Base-by-base conservation (phyloP, 1,140 invertebrate genomes). In the Onthophagus taurus region DNA sequence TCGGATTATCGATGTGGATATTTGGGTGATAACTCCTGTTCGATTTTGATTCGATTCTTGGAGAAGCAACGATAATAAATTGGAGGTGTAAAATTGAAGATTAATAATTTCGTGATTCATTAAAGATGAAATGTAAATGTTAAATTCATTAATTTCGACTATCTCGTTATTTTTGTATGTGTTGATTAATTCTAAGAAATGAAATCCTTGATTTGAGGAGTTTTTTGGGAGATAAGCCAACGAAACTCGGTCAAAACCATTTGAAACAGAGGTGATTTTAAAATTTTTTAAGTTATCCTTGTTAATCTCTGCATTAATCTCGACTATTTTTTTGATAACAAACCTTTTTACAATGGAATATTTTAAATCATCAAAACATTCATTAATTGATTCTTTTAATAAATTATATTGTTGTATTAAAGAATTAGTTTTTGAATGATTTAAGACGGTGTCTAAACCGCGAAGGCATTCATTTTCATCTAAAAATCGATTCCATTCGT, bases 401-500 rank as follows among this genome's bases (percentile, higher is more conserved):
- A 76, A 74, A 19, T 78, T 76, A 50, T 89, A 80, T 52, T 91
- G 79, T 61, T 93, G 88, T 6, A 91, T 66, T 11, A 96, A 65
- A 7, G 90, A 95, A 41, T 76, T 81, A 31, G 82, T 75, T 50
- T 77, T 74, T 60, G 85, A 76, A 49, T 85, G 80, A 24, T 77
- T 75, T 55, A 89, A 80, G 41, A 94, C 78, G 5, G 80, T 67
- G 1, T 76, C 71, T 61, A 80, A 77, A 47, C 82, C 70, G 19
- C 72, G 70, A 3, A 92, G 52, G 58, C 79, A 80, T 31, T 79
- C 71, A 59, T 88, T 85, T 49, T 83, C 75, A 23, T 73, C 61
- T 1, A 91, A 59, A 57, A 92, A 83, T 49, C 79, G 70, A 24
- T 80, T 71, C 91, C 91, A 96, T n/a, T 80, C 71, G 61, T 81